phyloP scores from a whole-genome alignment of 2,797 vertebrate genomes.

The Lagorchestes hirsutus region DNA sequence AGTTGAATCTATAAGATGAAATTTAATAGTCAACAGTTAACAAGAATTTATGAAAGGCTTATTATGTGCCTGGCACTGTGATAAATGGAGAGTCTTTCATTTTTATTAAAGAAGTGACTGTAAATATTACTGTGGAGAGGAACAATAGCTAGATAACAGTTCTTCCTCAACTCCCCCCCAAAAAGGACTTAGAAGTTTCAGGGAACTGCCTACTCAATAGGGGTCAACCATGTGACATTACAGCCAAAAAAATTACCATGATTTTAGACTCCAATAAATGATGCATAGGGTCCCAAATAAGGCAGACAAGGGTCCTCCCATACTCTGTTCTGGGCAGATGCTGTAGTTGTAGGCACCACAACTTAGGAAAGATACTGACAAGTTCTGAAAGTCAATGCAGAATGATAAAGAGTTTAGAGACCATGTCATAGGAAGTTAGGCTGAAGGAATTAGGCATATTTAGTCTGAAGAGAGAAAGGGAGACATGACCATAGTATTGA shows the following conservation, averaged over 20 bases:
- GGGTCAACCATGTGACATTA: not conserved
- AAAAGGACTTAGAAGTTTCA: not conserved
- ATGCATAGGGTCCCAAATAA: not conserved
- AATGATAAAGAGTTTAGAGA: not conserved
- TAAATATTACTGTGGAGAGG: not conserved
- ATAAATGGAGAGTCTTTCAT: not conserved
- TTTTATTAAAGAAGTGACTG: not conserved
- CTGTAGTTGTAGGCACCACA: not conserved
- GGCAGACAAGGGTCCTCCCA: not conserved
- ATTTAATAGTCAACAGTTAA: not conserved
- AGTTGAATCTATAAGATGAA: not conserved
- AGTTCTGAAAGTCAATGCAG: not conserved
- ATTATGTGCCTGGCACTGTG: not conserved
- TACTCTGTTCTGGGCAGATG: not conserved
- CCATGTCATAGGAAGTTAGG: not conserved
- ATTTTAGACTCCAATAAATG: not conserved
- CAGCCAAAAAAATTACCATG: not conserved
- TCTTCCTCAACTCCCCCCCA: not conserved
- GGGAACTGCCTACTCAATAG: not conserved
- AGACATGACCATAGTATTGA: constrained; percentile 73
- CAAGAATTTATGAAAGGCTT: not conserved
- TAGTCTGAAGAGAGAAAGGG: constrained; percentile 66
- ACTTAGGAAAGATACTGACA: not conserved
- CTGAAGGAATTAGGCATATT: constrained; percentile 68
- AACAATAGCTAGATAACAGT: not conserved